Conservation (phyloP, 1,140 invertebrate species). For the Agraylea sexmaculata region DNA sequence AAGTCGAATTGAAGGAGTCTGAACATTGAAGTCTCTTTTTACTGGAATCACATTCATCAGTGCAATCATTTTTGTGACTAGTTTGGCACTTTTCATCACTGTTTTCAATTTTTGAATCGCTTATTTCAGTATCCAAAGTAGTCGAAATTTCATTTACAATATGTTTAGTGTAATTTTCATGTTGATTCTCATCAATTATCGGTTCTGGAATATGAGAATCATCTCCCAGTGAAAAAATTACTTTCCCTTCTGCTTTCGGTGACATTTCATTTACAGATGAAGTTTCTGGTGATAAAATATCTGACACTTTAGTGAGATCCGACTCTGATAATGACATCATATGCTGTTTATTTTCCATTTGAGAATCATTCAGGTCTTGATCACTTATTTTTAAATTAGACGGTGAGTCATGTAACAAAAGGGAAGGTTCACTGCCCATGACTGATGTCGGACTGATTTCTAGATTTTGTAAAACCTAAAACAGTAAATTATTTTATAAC, state of each 20-base stretch:
- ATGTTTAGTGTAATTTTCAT: too few species aligned
- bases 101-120: too few species aligned
- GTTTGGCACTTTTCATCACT: too few species aligned
- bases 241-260: conserved; percentile 12
- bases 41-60: too few species aligned
- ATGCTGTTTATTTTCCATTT: conserved; percentile 28
- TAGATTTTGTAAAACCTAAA: conserved; percentile 17
- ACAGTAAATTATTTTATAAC: conserved; percentile 12
- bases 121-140: too few species aligned
- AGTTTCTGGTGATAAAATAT: conserved; percentile 20
- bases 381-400: conserved; percentile 14
- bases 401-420: conserved; percentile 21
- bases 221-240: conserved; percentile 18
- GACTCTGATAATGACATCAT: conserved; percentile 27
- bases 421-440: conserved; percentile 37
- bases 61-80: too few species aligned
- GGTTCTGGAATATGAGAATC: neutral
- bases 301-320: conserved; percentile 26
- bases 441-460: conserved; percentile 28
- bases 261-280: conserved; percentile 13
- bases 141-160: too few species aligned
- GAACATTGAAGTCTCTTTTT: too few species aligned
- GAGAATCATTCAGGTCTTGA: conserved; percentile 13
- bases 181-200: neutral
- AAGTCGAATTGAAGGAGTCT: too few species aligned